phyloP scores from a whole-genome alignment of 2,888 invertebrate species.

The Thysanoteuthis rhombus region DNA sequence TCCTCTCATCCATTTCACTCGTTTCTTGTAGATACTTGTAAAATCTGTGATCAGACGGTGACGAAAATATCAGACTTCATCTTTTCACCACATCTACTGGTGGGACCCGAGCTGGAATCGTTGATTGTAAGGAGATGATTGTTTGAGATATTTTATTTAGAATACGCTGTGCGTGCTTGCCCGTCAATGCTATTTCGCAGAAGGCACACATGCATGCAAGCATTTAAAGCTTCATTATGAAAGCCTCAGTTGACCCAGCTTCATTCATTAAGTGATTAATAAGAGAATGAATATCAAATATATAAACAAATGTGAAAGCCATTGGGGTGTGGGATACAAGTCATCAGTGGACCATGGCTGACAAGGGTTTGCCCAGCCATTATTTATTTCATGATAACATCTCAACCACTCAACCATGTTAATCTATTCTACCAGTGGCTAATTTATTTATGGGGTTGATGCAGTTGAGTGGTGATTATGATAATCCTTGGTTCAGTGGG shows the following conservation, averaged over 20 bases:
- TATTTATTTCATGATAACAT: background rate
- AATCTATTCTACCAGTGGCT: background rate
- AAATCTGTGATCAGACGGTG: too few relatives aligned
- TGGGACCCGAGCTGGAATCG: too few relatives aligned
- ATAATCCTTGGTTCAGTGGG: background rate
- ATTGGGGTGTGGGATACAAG: background rate
- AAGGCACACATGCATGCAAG: background rate
- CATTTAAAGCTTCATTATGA: background rate
- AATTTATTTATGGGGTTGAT: conserved; percentile 1
- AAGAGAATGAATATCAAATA: background rate
- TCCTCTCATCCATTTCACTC: too few relatives aligned
- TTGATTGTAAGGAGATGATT: background rate
- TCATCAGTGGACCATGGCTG: background rate
- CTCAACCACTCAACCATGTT: background rate
- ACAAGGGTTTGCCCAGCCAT: background rate
- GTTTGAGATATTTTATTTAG: background rate
- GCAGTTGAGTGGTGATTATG: background rate
- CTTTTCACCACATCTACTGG: too few relatives aligned
- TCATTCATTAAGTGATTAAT: background rate
- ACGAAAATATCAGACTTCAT: too few relatives aligned
- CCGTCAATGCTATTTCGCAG: background rate
- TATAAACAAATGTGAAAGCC: background rate
- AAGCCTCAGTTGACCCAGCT: background rate
- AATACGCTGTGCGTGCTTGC: background rate
- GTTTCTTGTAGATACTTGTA: too few relatives aligned